Percentiles rank a stretch among this genome's conserved stretches.
Evolutionary conservation across 2,888 invertebrate species (phyloP).

Genomic region (Drosophila antonietae): DNA sequence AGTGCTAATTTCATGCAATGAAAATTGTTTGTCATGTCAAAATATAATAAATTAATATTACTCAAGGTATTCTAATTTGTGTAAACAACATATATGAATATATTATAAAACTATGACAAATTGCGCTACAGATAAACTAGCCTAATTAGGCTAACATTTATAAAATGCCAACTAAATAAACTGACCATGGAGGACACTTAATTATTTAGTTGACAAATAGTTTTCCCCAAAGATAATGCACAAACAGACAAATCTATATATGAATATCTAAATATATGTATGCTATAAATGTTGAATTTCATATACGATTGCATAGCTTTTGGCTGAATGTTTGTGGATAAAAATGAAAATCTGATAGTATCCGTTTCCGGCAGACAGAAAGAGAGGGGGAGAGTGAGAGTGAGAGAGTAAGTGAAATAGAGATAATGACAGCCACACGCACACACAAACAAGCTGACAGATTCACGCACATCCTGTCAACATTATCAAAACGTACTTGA

Average conservation of each 20-base stretch:
- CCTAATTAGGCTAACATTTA: neutral
- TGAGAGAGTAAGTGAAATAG: too few relatives aligned
- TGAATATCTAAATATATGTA: neutral
- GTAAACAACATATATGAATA: neutral
- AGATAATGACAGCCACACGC: neutral
- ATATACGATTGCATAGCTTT: slow-evolving; percentile 38
- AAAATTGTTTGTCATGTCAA: too few relatives aligned
- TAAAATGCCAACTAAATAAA: neutral
- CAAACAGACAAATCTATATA: neutral
- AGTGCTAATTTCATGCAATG: too few relatives aligned
- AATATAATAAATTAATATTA: too few relatives aligned
- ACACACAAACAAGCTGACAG: slow-evolving; percentile 35
- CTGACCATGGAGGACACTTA: neutral
- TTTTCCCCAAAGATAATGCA: neutral
- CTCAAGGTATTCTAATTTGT: neutral
- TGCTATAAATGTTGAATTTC: slow-evolving; percentile 31
- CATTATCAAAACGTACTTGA: slow-evolving; percentile 51
- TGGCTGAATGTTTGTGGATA: slow-evolving; percentile 22
- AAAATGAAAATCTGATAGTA: slow-evolving; percentile 45
- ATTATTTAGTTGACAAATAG: slow-evolving; percentile 10
- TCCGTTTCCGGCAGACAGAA: slow-evolving; percentile 39
- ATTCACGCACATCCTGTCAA: slow-evolving; percentile 53
- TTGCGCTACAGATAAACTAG: neutral
- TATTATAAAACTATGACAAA: neutral
- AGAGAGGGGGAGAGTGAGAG: neutral